Percentiles rank a stretch among this genome's conserved stretches.
Evolutionary conservation across 1,140 invertebrate species (phyloP).

Genomic region (Hetaerina americana): DNA sequence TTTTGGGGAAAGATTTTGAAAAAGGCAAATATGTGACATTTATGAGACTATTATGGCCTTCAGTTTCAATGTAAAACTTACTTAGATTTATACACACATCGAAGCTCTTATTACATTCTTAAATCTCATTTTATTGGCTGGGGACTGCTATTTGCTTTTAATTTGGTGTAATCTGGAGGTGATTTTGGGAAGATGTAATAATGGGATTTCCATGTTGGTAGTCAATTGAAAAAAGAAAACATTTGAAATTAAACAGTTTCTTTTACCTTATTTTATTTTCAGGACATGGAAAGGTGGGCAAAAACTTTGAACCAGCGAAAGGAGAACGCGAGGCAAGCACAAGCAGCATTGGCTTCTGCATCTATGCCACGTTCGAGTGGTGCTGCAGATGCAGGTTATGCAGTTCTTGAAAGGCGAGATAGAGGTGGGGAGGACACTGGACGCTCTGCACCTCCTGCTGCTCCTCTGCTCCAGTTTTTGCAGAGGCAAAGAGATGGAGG

Average conservation of each 20-base stretch:
- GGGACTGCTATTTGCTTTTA: no score
- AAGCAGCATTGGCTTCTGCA: slow-evolving; percentile 19
- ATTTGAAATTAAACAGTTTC: background rate
- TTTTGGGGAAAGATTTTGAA: no score
- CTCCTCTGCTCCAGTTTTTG: slow-evolving; percentile 11
- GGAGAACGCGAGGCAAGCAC: slow-evolving; percentile 51
- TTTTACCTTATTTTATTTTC: background rate
- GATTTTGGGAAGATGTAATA: no score
- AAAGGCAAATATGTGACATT: no score
- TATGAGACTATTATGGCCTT: no score
- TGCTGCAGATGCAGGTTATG: slow-evolving; percentile 82
- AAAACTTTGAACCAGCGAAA: slow-evolving; percentile 95
- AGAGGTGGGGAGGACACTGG: background rate
- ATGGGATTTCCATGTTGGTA: no score
- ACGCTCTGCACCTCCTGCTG: slow-evolving; percentile 30
- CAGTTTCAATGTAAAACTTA: no score
- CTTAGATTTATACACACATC: no score
- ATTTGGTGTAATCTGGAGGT: no score
- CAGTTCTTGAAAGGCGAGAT: slow-evolving; percentile 61
- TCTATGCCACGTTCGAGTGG: slow-evolving; percentile 31
- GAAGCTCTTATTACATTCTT: no score
- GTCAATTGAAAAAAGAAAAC: background rate
- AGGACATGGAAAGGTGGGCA: slow-evolving; percentile 89
- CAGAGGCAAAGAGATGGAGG: background rate
- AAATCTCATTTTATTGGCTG: no score